These are phyloP conservation scores for Aphrocallistes beatrix DNA, from an alignment of 37 sponge, comb jelly and placozoan species.

Conservation along the genomic window DNA sequence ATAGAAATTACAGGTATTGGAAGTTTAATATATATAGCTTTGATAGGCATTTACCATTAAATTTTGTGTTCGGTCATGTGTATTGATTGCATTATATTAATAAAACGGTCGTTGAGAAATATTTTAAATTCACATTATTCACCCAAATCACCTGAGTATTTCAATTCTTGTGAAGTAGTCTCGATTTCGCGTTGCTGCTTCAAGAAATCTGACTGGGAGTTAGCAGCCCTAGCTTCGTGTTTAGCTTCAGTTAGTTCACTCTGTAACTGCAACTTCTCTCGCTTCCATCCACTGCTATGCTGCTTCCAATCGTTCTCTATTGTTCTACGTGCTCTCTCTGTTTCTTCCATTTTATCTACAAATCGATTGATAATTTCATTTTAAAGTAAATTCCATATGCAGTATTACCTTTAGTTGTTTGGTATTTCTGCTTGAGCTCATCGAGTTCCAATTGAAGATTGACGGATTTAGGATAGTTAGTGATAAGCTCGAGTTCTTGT, in stretches of 20 bases:
- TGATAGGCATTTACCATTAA: neutral
- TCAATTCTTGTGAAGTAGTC: neutral
- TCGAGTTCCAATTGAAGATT: neutral
- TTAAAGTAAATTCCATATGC: neutral
- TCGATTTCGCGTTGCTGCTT: neutral
- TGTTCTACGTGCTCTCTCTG: neutral
- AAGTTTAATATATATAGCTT: neutral
- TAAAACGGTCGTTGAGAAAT: neutral
- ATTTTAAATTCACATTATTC: no score
- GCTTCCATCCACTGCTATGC: neutral
- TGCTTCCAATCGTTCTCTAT: slow-evolving; percentile 3
- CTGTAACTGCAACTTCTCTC: neutral
- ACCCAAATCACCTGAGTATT: slow-evolving; percentile 4
- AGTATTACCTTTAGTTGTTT: neutral
- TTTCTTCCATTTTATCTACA: neutral
- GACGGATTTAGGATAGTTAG: neutral
- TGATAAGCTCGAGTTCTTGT: neutral
- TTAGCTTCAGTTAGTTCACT: neutral
- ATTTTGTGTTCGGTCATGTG: neutral
- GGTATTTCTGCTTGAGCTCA: slow-evolving; percentile 2
- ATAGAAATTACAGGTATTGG: neutral
- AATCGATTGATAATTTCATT: neutral
- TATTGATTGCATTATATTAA: neutral
- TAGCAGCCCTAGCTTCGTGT: neutral
- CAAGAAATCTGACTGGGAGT: neutral